Evolutionary conservation across 2,797 vertebrate genomes (phyloP).

Genomic region (Echeneis naucrates): DNA sequence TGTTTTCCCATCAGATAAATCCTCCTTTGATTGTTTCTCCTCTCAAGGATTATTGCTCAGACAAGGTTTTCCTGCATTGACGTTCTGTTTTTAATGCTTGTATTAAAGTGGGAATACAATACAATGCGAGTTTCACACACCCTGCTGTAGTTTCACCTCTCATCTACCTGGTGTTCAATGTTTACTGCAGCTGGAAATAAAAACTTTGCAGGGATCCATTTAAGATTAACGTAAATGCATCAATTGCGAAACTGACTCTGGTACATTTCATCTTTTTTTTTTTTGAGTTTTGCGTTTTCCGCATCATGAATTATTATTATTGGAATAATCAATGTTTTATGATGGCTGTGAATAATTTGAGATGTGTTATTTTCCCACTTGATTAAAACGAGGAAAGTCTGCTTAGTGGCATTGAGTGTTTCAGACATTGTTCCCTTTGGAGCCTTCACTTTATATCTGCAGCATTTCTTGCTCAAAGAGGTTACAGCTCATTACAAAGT

Average conservation of each 20-base stretch:
- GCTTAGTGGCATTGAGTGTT: slow-evolving; percentile 35
- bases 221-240: slow-evolving; percentile 6
- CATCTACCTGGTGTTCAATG: neutral
- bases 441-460: neutral
- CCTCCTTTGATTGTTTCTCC: neutral
- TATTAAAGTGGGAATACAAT: neutral
- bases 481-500: neutral
- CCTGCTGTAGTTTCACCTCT: slow-evolving; percentile 14
- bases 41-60: neutral
- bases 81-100: neutral
- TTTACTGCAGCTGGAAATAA: neutral
- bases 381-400: slow-evolving; percentile 23
- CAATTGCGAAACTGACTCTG: slow-evolving; percentile 2
- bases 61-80: slow-evolving; percentile 4
- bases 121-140: neutral
- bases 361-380: slow-evolving; percentile 25
- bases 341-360: slow-evolving; percentile 15
- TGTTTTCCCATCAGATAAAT: neutral
- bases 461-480: neutral
- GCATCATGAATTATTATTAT: slow-evolving; percentile 27
- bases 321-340: slow-evolving; percentile 38
- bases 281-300: neutral
- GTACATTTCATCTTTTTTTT: neutral
- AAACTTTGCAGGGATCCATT: neutral
- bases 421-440: slow-evolving; percentile 20